A percentile compares a stretch with the other conserved stretches of the same genome.
These are phyloP conservation scores for Notospermus geniculatus DNA, from an alignment of 1,140 invertebrate genomes.

Conservation along the genomic window DNA sequence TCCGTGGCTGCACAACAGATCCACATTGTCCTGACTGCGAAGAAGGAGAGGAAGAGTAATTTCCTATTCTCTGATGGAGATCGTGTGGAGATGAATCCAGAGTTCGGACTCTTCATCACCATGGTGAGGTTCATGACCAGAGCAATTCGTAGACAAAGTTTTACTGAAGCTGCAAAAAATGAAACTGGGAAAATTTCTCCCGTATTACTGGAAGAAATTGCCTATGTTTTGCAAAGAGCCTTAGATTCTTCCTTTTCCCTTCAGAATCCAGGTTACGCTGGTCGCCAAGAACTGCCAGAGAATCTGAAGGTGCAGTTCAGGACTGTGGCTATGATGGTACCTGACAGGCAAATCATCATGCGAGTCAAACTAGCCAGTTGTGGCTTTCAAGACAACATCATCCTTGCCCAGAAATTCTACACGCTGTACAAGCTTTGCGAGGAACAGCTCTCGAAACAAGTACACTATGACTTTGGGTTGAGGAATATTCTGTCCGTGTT, in stretches of 20 bases:
- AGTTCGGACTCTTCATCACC: slow-evolving; percentile 95
- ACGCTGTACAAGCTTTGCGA: slow-evolving; percentile 52
- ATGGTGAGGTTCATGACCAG: no score
- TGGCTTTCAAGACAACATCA: slow-evolving; percentile 52
- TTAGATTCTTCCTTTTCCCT: neutral
- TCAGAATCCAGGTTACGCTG: slow-evolving; percentile 55
- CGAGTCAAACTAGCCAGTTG: slow-evolving; percentile 51
- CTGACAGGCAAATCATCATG: slow-evolving; percentile 59
- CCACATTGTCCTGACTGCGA: slow-evolving; percentile 85
- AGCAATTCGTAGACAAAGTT: no score
- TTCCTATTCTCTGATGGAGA: slow-evolving; percentile 95
- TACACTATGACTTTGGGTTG: slow-evolving; percentile 92
- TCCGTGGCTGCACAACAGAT: slow-evolving; percentile 96
- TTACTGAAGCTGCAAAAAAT: no score
- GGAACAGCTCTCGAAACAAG: slow-evolving; percentile 52
- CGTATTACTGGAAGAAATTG: no score
- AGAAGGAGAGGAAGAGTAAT: slow-evolving; percentile 82
- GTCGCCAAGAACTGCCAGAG: slow-evolving; percentile 52
- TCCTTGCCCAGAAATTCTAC: slow-evolving; percentile 53
- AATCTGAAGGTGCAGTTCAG: slow-evolving; percentile 53
- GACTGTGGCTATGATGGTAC: slow-evolving; percentile 55
- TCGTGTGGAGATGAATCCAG: slow-evolving; percentile 85
- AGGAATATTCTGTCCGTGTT: slow-evolving; percentile 90
- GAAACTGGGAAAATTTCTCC: no score
- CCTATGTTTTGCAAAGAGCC: slow-evolving; percentile 20